Conservation (phyloP, 1,140 invertebrate genomes). For the Latrodectus geometricus region DNA sequence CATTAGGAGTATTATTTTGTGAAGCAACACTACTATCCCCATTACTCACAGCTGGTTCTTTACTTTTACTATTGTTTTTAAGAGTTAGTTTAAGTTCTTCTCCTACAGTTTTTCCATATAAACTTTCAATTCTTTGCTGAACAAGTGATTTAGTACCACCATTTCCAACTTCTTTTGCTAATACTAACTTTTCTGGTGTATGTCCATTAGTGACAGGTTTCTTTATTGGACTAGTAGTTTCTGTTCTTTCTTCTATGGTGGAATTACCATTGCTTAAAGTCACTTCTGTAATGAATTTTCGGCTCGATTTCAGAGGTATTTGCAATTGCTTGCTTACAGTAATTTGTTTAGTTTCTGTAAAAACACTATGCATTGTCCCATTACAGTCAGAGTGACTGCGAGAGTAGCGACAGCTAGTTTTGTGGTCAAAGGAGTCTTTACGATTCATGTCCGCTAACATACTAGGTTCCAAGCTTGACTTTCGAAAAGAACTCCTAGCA, state of each 20-base stretch:
- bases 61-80: slow-evolving; percentile 12
- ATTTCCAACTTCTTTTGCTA: slow-evolving; percentile 50
- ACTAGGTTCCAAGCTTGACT: slow-evolving; percentile 39
- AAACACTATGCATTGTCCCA: slow-evolving; percentile 38
- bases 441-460: slow-evolving; percentile 34
- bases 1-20: slow-evolving; percentile 6
- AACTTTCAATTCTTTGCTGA: slow-evolving; percentile 85
- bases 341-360: slow-evolving; percentile 35
- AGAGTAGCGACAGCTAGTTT: slow-evolving; percentile 1
- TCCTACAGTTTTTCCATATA: slow-evolving; percentile 77
- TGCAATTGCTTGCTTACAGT: slow-evolving; percentile 46
- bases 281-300: slow-evolving; percentile 45
- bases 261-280: slow-evolving; percentile 5
- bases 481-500: slow-evolving; percentile 61
- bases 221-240: neutral
- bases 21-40: slow-evolving; percentile 30
- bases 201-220: slow-evolving; percentile 36
- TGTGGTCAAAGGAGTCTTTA: slow-evolving; percentile 7
- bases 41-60: slow-evolving; percentile 19
- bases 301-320: slow-evolving; percentile 28
- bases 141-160: slow-evolving; percentile 77
- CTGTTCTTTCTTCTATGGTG: neutral
- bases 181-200: slow-evolving; percentile 6
- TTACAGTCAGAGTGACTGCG: slow-evolving; percentile 40
- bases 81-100: slow-evolving; percentile 58